Evolutionary conservation across 2,888 invertebrate genomes (phyloP).

Genomic region (Buathra laborator): DNA sequence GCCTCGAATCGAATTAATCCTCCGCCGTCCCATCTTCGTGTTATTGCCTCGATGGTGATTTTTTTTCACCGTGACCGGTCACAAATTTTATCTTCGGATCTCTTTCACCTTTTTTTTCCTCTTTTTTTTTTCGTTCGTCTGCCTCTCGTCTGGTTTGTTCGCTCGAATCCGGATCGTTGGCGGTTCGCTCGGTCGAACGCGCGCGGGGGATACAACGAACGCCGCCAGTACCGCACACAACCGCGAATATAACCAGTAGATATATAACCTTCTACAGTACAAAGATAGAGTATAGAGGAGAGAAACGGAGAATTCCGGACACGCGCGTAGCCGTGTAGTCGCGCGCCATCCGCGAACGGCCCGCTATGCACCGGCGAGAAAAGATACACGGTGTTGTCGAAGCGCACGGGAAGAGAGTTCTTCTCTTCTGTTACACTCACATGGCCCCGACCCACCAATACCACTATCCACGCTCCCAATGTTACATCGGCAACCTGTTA

Average conservation of each 20-base stretch:
- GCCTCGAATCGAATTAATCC: background rate
- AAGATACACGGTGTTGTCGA: background rate
- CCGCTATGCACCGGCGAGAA: background rate
- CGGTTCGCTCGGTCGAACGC: conserved; percentile 15
- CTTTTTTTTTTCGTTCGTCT: conserved; percentile 30
- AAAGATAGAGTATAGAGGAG: background rate
- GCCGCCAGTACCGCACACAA: background rate
- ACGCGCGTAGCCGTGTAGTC: conserved; percentile 3
- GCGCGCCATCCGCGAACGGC: background rate
- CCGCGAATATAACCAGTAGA: conserved; percentile 49
- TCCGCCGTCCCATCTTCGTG: background rate
- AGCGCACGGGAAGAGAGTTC: background rate
- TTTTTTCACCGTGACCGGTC: conserved; percentile 4
- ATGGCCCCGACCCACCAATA: background rate
- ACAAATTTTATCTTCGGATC: background rate
- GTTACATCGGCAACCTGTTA: conserved; percentile 78
- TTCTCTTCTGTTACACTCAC: background rate
- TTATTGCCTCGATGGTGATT: background rate
- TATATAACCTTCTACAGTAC: conserved; percentile 16
- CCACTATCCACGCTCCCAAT: background rate
- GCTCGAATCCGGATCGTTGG: conserved; percentile 13
- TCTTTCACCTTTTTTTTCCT: background rate
- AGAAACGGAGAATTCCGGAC: background rate
- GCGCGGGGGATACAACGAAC: too few species aligned
- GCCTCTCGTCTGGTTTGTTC: conserved; percentile 38